A percentile compares a stretch with the other conserved stretches of the same genome.
Evolutionary conservation across 2,113 vertebrate species (phyloP).

Genomic region (Typhlomys cinereus): DNA sequence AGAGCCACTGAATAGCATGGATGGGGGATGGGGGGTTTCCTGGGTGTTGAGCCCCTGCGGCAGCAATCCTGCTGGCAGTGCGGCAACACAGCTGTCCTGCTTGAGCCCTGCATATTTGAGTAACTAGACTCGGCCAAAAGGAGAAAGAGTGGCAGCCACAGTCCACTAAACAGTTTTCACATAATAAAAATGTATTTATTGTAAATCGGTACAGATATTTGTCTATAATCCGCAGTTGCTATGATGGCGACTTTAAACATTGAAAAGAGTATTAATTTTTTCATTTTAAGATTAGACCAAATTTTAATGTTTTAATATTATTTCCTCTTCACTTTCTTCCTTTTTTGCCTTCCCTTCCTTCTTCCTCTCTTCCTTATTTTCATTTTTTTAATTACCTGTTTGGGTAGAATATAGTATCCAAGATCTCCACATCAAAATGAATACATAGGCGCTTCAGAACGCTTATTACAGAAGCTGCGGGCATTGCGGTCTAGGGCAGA

Average conservation of each 20-base stretch:
- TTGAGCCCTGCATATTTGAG: neutral
- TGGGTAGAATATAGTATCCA: neutral
- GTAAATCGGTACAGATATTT: neutral
- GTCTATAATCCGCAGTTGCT: neutral
- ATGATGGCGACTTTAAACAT: neutral
- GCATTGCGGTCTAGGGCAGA: neutral
- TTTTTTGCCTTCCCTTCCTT: neutral
- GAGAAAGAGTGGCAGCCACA: neutral
- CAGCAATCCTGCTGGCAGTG: too few species aligned
- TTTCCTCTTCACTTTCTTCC: neutral
- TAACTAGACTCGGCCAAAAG: constrained; percentile 12
- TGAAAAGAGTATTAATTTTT: neutral
- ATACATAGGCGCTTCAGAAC: neutral
- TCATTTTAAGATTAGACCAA: neutral
- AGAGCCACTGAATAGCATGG: neutral
- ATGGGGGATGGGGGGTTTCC: accelerated
- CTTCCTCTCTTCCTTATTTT: neutral
- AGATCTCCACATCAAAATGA: neutral
- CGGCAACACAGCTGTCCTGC: neutral
- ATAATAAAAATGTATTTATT: neutral
- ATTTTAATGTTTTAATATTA: neutral
- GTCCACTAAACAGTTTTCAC: neutral
- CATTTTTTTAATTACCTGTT: neutral
- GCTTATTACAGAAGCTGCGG: neutral
- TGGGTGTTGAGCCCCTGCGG: neutral